Conservation (phyloP, 2,888 invertebrate genomes). For the Limnephilus marmoratus region DNA sequence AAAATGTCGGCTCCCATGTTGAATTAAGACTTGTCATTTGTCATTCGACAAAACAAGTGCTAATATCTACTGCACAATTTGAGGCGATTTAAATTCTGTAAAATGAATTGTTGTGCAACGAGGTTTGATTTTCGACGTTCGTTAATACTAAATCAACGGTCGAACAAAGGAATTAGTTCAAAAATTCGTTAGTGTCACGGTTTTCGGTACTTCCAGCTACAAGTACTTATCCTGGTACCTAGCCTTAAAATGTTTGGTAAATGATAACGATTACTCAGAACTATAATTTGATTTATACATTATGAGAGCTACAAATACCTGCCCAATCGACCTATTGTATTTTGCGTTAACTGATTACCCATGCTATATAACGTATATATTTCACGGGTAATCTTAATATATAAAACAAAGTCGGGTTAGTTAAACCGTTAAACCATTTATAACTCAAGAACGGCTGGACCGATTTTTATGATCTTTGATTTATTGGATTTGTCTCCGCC, state of each 20-base stretch:
- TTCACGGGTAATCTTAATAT: too few species aligned
- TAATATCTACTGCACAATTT: conserved; percentile 14
- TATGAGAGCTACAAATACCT: not conserved
- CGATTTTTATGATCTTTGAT: too few species aligned
- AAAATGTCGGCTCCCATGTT: conserved; percentile 27
- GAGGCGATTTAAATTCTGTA: conserved; percentile 6
- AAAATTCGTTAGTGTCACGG: not conserved
- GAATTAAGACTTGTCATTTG: conserved; percentile 29
- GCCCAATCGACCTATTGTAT: not conserved
- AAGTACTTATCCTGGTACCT: not conserved
- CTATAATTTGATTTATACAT: not conserved
- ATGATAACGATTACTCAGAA: not conserved
- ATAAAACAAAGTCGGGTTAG: too few species aligned
- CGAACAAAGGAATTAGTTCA: conserved; percentile 17
- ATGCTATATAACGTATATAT: too few species aligned
- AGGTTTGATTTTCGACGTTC: not conserved
- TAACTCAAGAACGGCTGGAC: too few species aligned
- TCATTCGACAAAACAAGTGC: conserved; percentile 37
- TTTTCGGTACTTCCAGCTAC: not conserved
- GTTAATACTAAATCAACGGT: conserved; percentile 5
- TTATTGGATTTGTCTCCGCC: too few species aligned
- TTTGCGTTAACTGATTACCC: not conserved
- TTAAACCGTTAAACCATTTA: too few species aligned
- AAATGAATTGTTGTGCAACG: not conserved
- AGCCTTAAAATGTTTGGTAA: not conserved